These are phyloP conservation scores for Therioaphis trifolii DNA, from an alignment of 2,888 invertebrate genomes.

Conservation along the genomic window DNA sequence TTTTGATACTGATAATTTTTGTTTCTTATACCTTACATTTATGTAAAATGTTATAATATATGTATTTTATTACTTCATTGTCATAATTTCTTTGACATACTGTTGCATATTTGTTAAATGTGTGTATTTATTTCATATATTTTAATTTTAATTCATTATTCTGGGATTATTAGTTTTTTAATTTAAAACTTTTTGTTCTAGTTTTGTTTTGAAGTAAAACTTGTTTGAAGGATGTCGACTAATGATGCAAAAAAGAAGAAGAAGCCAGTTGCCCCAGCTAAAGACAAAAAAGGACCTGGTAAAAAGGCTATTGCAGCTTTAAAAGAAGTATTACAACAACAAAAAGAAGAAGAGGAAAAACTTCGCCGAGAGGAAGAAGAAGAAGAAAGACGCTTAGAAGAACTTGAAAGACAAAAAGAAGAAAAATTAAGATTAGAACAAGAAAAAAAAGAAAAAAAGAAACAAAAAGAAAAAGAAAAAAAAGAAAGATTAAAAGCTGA, in stretches of 20 bases:
- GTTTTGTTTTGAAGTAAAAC: not conserved
- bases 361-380: constrained; percentile 82
- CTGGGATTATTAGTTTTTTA: not conserved
- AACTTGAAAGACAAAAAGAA: constrained; percentile 78
- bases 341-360: constrained; percentile 90
- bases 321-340: constrained; percentile 89
- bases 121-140: no score
- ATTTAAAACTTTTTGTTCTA: constrained; percentile 27
- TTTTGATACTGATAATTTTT: no score
- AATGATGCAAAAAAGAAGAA: constrained; percentile 54
- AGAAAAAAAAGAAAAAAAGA: constrained; percentile 88
- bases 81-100: no score
- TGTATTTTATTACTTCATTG: no score
- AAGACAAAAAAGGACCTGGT: constrained; percentile 73
- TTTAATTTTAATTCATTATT: no score
- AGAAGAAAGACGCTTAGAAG: constrained; percentile 78
- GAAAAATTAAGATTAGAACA: constrained; percentile 84
- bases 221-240: constrained; percentile 45
- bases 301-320: constrained; percentile 89
- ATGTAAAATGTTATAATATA: no score
- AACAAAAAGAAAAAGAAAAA: constrained; percentile 91
- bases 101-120: no score
- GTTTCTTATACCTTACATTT: no score
- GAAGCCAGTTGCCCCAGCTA: constrained; percentile 41
- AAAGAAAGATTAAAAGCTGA: constrained; percentile 95